Evolutionary conservation across 2,797 vertebrate species (phyloP), one percentile per base, ranked within the genome.

Genomic region (Gouania willdenowi): DNA sequence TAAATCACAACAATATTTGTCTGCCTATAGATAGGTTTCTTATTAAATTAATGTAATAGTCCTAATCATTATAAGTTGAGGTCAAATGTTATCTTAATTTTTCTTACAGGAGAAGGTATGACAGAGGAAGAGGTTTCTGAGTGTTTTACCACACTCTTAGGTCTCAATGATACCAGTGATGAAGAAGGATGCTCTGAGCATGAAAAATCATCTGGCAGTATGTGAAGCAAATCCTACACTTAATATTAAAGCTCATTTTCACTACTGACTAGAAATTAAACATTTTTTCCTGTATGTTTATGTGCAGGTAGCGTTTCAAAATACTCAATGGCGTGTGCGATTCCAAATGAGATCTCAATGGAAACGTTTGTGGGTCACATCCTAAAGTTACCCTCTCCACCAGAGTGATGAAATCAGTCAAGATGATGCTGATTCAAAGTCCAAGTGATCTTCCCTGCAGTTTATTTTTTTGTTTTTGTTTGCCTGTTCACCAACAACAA

Each of bases 91-190:
- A 26, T 41, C 49, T 38, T 32, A 1, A 15, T 39, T 9, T 31
- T 46, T 4, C 43, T 65, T 10, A 6, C 72, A 99, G 95, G 95
- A 19, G 94, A 99, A 65, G 83, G 62, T 43, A 94, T 98, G 91
- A 92, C 91, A 0, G 89, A 92, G 47, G 89, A 94, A 0, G 94
- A 98, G 65, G 61, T 97, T 75, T 63, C 54, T 0, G 79, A 86
- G 50, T 91, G 90, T 70, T 89, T 99, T 3, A 68, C 69, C 8
- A 78, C 81, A 0, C 84, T 98, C 56, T 65, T 92, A 26, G 85
- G 84, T n/a, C 63, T 80, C 18, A 62, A 40, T 43, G 68, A 84
- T 0, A 78, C 70, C 9, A 53, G 51, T n/a, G 45, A 41, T 0
- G 74, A 50, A 21, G 25, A 8, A 23, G 18, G 5, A 57, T 51